Evolutionary conservation across 2,113 vertebrate genomes (phyloP), one percentile per base, ranked within the genome.

Genomic region (Dicaeum eximium): DNA sequence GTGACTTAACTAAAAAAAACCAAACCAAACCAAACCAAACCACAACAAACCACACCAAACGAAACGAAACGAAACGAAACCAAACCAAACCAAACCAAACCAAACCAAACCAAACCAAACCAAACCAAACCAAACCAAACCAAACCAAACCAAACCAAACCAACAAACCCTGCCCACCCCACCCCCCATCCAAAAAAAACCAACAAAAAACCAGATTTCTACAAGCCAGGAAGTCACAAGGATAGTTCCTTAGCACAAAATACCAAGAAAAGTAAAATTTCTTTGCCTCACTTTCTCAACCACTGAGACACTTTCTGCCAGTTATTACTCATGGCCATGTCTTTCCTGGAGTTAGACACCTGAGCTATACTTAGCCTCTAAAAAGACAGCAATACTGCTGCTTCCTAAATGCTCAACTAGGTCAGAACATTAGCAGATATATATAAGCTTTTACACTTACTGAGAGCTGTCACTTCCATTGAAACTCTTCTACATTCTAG

Each of bases 181-280:
- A 13, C 10, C 15, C 3, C 13, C 10, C 10, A 1, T 1, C 11
- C 2, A 19, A 33, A 15, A 22, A 15, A 53, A 35, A n/a, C n/a
- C n/a, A n/a, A 30, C 3, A 31, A 33, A 13, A 20, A 10, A 31
- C 18, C 3, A 0, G 7, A 24, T 50, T 85, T 71, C 19, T 86
- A 13, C 5, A 42, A 60, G 12, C 15, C 30, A 56, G 21, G 8
- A 74, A 53, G 10, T 25, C 35, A 64, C 21, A 35, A 45, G 13
- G 13, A 33, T 11, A 47, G 15, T 15, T 90, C 37, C 37, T 8
- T 47, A 42, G 14, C n/a, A 87, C 11, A 61, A 70, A 90, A 70
- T 28, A 6, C 2, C 31, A 37, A 57, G 11, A 22, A 38, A 35
- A 80, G 27, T 8, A 23, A 10, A 13, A 57, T 5, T 17, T 15